Conservation (phyloP, 2,113 vertebrate genomes). For the Corythornis cristatus region DNA sequence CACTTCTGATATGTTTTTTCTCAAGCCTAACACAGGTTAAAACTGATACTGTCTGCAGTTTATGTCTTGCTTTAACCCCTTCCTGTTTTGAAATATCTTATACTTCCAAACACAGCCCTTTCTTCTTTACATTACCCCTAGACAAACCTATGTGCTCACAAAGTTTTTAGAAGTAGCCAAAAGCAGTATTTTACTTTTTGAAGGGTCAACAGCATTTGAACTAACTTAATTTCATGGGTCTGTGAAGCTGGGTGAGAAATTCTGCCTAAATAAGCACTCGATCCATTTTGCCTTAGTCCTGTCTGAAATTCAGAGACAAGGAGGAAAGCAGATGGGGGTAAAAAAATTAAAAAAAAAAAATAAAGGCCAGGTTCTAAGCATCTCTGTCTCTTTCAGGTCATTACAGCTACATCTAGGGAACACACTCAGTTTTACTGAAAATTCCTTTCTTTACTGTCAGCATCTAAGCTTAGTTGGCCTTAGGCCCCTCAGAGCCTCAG, state of each 20-base stretch:
- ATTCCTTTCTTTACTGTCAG: conserved; percentile 6
- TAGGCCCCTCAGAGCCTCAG: conserved; percentile 3
- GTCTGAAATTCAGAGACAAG: conserved; percentile 9
- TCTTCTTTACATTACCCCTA: background rate
- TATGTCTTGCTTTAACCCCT: background rate
- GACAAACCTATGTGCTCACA: background rate
- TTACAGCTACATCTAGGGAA: background rate
- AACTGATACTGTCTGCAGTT: background rate
- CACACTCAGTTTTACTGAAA: background rate
- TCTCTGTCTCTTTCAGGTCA: background rate
- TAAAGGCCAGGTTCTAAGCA: conserved; percentile 17
- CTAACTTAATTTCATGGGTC: background rate
- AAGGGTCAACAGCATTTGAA: conserved; percentile 23
- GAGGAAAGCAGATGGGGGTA: background rate
- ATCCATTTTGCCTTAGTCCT: background rate
- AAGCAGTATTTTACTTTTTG: background rate
- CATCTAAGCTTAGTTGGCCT: conserved; percentile 19
- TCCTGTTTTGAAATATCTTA: background rate
- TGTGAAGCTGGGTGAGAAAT: background rate
- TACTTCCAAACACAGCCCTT: background rate
- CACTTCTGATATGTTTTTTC: background rate
- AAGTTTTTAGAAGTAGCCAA: background rate
- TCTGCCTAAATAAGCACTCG: background rate
- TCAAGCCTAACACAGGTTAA: background rate
- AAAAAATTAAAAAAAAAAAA: background rate